These are phyloP conservation scores for Lasioglossum figueresi DNA, from an alignment of 2,888 invertebrate genomes.

Conservation along the genomic window DNA sequence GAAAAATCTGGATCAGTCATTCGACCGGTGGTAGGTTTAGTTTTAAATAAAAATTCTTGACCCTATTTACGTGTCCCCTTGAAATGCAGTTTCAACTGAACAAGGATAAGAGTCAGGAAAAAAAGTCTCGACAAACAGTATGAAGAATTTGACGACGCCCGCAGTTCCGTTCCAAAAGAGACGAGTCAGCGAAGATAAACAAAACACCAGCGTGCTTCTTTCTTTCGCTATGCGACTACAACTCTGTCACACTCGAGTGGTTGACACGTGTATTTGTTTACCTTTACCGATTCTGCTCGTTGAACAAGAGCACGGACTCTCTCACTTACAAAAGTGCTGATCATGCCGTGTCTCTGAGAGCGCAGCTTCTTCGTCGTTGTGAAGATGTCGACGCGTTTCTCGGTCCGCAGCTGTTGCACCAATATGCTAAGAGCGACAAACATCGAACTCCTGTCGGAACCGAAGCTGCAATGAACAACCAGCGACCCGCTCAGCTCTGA, in stretches of 20 bases:
- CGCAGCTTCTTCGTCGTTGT: slow-evolving; percentile 93
- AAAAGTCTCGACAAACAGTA: not conserved
- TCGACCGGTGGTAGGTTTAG: too few species aligned
- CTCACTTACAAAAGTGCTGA: slow-evolving; percentile 91
- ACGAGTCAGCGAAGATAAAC: not conserved
- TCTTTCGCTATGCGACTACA: not conserved
- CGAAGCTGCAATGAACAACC: slow-evolving; percentile 92
- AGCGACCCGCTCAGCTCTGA: slow-evolving; percentile 87
- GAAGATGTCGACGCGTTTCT: slow-evolving; percentile 94
- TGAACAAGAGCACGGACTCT: not conserved
- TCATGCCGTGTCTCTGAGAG: slow-evolving; percentile 92
- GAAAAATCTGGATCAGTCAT: too few species aligned
- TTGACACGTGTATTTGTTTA: not conserved
- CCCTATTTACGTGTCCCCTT: too few species aligned
- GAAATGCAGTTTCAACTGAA: not conserved
- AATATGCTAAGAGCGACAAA: slow-evolving; percentile 95
- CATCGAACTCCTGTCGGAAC: slow-evolving; percentile 95
- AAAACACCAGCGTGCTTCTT: not conserved
- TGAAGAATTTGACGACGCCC: too few species aligned
- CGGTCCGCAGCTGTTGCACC: slow-evolving; percentile 92
- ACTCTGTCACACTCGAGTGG: not conserved
- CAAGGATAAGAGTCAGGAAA: not conserved
- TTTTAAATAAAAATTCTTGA: too few species aligned
- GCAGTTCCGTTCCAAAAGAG: not conserved
- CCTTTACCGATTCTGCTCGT: not conserved